Conservation (phyloP, 2,888 invertebrate genomes). For the Eupithecia tripunctaria region DNA sequence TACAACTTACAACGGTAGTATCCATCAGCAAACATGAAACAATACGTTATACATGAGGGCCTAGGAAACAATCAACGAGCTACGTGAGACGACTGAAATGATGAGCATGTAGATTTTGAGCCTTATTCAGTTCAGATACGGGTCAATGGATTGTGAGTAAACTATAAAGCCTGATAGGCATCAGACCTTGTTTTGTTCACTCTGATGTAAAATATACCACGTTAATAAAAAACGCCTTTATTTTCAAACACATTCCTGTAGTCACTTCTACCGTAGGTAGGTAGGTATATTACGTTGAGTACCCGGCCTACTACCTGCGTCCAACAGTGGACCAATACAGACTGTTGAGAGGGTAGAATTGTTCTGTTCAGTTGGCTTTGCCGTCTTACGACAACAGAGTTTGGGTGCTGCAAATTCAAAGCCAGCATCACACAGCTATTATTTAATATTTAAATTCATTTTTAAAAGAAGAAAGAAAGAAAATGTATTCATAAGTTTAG, state of each 20-base stretch:
- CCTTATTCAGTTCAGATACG: background rate
- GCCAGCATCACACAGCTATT: too few species aligned
- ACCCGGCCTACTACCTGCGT: too few species aligned
- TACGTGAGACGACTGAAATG: conserved; percentile 53
- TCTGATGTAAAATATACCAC: background rate
- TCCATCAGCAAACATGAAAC: conserved; percentile 52
- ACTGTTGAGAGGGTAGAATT: too few species aligned
- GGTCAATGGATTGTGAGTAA: background rate
- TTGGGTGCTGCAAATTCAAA: too few species aligned
- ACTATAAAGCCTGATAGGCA: conserved; percentile 4
- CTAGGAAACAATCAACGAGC: conserved; percentile 62
- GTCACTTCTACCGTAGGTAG: background rate
- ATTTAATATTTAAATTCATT: too few species aligned
- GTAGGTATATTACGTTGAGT: too few species aligned
- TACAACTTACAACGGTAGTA: conserved; percentile 30
- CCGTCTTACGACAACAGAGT: too few species aligned
- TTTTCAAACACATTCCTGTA: background rate
- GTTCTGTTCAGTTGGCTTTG: too few species aligned
- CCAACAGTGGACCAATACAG: too few species aligned
- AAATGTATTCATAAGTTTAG: too few species aligned
- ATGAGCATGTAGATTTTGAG: conserved; percentile 9
- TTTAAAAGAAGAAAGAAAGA: too few species aligned
- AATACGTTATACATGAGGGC: conserved; percentile 57
- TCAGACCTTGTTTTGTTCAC: background rate
- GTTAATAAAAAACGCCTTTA: background rate